Percentiles rank a stretch among this genome's conserved stretches.
Evolutionary conservation across 2,113 vertebrate genomes (phyloP).

Genomic region (Alexandromys fortis): DNA sequence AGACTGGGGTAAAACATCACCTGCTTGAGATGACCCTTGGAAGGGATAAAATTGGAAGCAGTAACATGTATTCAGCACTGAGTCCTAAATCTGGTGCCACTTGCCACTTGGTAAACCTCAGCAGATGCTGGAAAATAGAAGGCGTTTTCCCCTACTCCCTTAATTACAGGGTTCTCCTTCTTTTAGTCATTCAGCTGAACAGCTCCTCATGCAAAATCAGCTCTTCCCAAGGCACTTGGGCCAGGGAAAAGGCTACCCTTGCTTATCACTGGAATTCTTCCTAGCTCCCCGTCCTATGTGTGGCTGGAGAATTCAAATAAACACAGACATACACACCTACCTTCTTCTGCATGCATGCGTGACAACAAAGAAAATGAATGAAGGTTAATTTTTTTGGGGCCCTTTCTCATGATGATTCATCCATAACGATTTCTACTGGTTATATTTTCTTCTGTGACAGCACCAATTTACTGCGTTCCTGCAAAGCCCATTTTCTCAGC

Average conservation of each 20-base stretch:
- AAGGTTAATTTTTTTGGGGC: slow-evolving; percentile 84
- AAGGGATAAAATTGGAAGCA: not conserved
- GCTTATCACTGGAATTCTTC: not conserved
- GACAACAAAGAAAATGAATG: slow-evolving; percentile 79
- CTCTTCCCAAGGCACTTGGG: not conserved
- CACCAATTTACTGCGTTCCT: slow-evolving; percentile 89
- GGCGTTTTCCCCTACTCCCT: not conserved
- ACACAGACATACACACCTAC: accelerated
- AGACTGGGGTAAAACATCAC: not conserved
- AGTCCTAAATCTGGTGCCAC: too few species aligned
- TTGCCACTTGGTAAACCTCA: not conserved
- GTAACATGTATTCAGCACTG: accelerated
- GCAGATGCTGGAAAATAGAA: not conserved
- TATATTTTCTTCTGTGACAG: slow-evolving; percentile 90
- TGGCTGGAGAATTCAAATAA: slow-evolving; percentile 53
- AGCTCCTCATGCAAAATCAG: not conserved
- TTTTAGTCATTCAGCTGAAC: not conserved
- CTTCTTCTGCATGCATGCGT: not conserved
- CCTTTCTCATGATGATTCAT: slow-evolving; percentile 88
- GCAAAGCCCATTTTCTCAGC: slow-evolving; percentile 90
- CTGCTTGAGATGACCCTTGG: not conserved
- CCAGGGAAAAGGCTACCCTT: not conserved
- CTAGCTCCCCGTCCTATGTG: not conserved
- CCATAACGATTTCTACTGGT: slow-evolving; percentile 86
- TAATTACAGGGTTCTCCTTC: not conserved